Evolutionary conservation across 2,113 vertebrate genomes (phyloP).

Genomic region (Scomber japonicus): DNA sequence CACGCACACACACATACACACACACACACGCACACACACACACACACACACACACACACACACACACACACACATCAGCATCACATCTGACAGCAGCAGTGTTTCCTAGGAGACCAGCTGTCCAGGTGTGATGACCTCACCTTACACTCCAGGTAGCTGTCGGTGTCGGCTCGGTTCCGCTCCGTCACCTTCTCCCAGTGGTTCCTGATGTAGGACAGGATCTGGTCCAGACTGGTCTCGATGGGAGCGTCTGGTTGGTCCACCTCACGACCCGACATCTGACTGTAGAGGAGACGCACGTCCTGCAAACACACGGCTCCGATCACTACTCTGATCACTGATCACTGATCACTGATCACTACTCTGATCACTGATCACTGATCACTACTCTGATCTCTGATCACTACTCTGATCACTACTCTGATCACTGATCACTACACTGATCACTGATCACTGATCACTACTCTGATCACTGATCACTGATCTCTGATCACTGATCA

Average conservation of each 20-base stretch:
- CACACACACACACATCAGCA: neutral
- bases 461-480: no score
- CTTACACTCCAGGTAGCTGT: constrained; percentile 89
- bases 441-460: no score
- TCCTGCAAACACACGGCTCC: constrained; percentile 81
- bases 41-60: constrained; percentile 1
- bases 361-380: no score
- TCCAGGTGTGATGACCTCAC: constrained; percentile 68
- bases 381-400: no score
- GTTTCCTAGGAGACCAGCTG: neutral
- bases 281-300: constrained; percentile 90
- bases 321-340: no score
- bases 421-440: no score
- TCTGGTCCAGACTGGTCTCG: constrained; percentile 91
- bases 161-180: constrained; percentile 88
- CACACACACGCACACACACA: neutral
- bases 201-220: constrained; percentile 90
- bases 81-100: neutral
- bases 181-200: constrained; percentile 95
- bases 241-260: constrained; percentile 88
- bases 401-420: no score
- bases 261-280: constrained; percentile 90
- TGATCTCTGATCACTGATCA: no score
- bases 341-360: no score
- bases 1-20: constrained; percentile 8